Evolutionary conservation across 2,113 vertebrate genomes (phyloP).

Genomic region (Cnemophilus loriae): DNA sequence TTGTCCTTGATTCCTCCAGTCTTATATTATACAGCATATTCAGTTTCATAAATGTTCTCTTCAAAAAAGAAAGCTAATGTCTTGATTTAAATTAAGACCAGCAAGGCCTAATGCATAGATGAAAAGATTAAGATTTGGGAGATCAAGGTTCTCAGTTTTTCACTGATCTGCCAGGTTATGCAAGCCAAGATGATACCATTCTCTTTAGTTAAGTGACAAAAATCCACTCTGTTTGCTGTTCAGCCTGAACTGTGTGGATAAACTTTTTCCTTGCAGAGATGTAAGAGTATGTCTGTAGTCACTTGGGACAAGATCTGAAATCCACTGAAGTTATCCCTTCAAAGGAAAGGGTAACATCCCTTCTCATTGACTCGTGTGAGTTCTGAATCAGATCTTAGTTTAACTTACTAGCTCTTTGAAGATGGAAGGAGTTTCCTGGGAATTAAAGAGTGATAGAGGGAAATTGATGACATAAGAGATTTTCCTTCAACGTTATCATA

Average conservation of each 20-base stretch:
- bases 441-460: background rate
- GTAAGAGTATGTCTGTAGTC: background rate
- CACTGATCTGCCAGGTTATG: background rate
- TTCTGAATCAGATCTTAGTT: background rate
- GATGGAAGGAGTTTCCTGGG: background rate
- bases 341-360: background rate
- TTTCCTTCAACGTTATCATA: background rate
- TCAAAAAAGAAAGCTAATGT: background rate
- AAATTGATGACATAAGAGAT: background rate
- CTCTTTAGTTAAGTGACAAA: background rate
- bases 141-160: background rate
- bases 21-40: background rate
- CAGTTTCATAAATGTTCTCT: background rate
- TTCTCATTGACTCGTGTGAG: background rate
- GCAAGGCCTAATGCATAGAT: background rate
- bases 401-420: background rate
- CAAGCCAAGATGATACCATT: background rate
- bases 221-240: background rate
- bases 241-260: background rate
- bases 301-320: background rate
- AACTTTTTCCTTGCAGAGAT: background rate
- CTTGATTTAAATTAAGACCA: background rate
- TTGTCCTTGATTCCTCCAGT: background rate
- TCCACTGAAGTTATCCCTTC: background rate
- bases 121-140: background rate